Conservation (phyloP, 2,888 invertebrate species). For the Diarsia mendica region DNA sequence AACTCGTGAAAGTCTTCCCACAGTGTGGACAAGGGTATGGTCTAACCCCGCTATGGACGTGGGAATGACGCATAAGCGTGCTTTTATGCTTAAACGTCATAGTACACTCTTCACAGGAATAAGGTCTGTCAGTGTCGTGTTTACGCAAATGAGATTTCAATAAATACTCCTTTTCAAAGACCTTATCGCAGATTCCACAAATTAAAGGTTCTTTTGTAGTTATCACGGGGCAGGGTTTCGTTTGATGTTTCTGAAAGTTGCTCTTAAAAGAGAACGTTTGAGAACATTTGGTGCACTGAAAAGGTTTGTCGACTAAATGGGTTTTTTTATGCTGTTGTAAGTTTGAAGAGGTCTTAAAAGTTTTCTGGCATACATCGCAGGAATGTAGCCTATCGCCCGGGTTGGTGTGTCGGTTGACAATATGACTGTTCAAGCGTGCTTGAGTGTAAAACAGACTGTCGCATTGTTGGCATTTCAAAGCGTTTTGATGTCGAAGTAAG, state of each 20-base stretch:
- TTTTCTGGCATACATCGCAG: constrained; percentile 73
- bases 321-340: constrained; percentile 72
- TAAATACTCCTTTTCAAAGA: constrained; percentile 64
- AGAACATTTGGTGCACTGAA: constrained; percentile 65
- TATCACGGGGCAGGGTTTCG: constrained; percentile 58
- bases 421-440: constrained; percentile 58
- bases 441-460: constrained; percentile 51
- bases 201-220: constrained; percentile 33
- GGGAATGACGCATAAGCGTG: constrained; percentile 76
- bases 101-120: constrained; percentile 56
- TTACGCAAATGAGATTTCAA: constrained; percentile 67
- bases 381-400: not conserved
- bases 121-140: constrained; percentile 62
- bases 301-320: constrained; percentile 68
- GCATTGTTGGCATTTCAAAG: constrained; percentile 61
- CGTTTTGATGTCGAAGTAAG: constrained; percentile 55
- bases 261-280: constrained; percentile 66
- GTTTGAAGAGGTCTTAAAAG: constrained; percentile 72
- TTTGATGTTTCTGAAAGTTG: constrained; percentile 66
- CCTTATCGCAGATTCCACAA: constrained; percentile 66
- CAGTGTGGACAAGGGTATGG: constrained; percentile 75
- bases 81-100: constrained; percentile 78
- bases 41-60: constrained; percentile 72
- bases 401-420: constrained; percentile 55
- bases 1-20: constrained; percentile 75